Evolutionary conservation across 2,797 vertebrate species (phyloP).

Genomic region (Harpagifer antarcticus): DNA sequence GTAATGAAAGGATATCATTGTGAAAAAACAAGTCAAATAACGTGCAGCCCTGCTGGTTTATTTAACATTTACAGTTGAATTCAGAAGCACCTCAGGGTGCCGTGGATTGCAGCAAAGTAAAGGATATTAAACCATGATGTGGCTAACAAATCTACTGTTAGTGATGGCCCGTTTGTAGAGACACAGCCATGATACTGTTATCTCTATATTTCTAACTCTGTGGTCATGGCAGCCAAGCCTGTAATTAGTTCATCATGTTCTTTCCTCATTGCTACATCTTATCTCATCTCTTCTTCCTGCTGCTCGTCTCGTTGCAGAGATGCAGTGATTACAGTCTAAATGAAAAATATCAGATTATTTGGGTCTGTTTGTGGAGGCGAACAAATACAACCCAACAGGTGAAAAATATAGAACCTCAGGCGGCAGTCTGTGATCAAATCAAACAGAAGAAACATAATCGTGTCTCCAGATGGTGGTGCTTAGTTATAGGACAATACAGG

Average conservation of each 20-base stretch:
- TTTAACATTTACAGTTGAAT: constrained; percentile 19
- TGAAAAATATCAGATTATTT: constrained; percentile 24
- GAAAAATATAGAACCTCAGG: constrained; percentile 9
- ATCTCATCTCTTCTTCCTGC: constrained; percentile 48
- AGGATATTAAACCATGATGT: background rate
- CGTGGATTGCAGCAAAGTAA: constrained; percentile 1
- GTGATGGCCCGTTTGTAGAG: constrained; percentile 7
- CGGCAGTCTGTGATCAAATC: constrained; percentile 27
- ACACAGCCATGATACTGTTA: background rate
- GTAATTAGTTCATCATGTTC: constrained; percentile 42
- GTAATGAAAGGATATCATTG: too few relatives aligned
- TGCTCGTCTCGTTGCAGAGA: constrained; percentile 17
- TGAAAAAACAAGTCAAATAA: background rate
- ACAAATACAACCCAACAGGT: constrained; percentile 20
- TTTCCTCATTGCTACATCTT: constrained; percentile 28
- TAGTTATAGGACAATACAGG: constrained; percentile 7
- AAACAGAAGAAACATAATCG: constrained; percentile 5
- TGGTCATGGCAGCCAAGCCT: constrained; percentile 4
- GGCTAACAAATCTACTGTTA: constrained; percentile 1
- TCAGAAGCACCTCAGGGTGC: constrained; percentile 4
- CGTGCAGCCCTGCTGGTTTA: constrained; percentile 6
- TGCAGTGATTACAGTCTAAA: constrained; percentile 29
- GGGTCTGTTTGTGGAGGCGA: constrained; percentile 26
- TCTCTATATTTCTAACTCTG: background rate
- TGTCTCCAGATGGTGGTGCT: constrained; percentile 16